Base-by-base conservation (phyloP, 2,113 vertebrate species). In the Syngnathus typhle region DNA sequence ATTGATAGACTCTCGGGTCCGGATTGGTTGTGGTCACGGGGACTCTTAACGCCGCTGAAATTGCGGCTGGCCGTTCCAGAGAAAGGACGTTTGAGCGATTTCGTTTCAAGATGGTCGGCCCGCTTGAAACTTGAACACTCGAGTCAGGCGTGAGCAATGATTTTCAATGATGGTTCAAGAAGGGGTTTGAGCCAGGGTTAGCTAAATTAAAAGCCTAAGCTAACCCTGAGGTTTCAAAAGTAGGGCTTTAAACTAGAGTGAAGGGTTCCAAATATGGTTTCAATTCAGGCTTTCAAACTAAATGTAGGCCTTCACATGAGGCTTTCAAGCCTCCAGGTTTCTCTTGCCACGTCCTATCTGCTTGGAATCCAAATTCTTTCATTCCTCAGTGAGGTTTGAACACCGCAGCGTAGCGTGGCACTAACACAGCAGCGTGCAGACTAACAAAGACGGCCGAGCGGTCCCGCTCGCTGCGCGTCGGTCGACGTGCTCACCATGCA, bases 11-110 rank as follows among this genome's bases (percentile, higher is more conserved):
- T 72, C 69, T 71, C 58, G 61, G 11, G 67, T 68, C 59, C 21
- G 12, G 62, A 70, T 23, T 64, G 72, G 47, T 51, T 74, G 74
- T 54, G 72, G 65, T 60, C 54, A 13, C 66, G 66, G 70, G 75
- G 68, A 63, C 65, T 52, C 44, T 68, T 75, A 49, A 59, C 19
- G 60, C 18, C 65, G 32, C 21, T 82, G 67, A 82, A 79, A 55
- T 12, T 56, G 54, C 27, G 69, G 69, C 60, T 58, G 12, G 55
- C 32, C 63, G 69, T 60, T 70, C 43, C 32, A 82, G 60, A 76
- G 67, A 80, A 68, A 70, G 51, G 32, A 63, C 47, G 44, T 64
- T 18, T 69, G 64, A 79, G 74, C 72, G 67, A 72, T 67, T 67
- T 65, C 47, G 60, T 72, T 75, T 79, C 58, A 72, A 67, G 54